phyloP scores from a whole-genome alignment of 2,888 invertebrate genomes.

The Incurvaria masculella region DNA sequence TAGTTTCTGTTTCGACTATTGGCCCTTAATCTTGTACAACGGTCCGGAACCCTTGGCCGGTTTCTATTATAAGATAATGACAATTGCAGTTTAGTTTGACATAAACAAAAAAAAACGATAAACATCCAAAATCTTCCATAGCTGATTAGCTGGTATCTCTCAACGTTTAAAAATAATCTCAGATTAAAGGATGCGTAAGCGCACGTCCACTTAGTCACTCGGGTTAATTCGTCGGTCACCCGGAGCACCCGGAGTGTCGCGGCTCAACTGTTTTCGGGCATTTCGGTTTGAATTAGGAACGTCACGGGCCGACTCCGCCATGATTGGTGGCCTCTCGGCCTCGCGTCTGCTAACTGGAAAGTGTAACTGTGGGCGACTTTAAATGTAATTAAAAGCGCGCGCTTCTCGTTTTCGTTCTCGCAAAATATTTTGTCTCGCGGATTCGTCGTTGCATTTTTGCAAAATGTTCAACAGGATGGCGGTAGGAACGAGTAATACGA shows the following conservation, averaged over 20 bases:
- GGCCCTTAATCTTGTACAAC: too few species aligned
- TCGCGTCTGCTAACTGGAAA: constrained; percentile 9
- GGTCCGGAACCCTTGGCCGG: constrained; percentile 9
- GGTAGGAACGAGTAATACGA: too few species aligned
- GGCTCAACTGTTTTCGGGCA: constrained; percentile 2
- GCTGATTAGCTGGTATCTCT: constrained; percentile 19
- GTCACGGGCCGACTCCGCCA: constrained; percentile 24
- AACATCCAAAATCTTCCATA: constrained; percentile 19
- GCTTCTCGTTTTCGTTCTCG: background rate
- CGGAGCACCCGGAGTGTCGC: too few species aligned
- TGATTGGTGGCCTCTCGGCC: constrained; percentile 29
- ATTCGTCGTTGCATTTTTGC: too few species aligned
- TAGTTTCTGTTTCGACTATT: constrained; percentile 7
- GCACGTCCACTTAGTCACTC: constrained; percentile 31
- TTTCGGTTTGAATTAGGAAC: background rate
- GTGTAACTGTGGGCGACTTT: background rate
- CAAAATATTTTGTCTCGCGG: background rate
- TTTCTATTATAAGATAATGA: constrained; percentile 13
- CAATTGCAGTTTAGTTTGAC: constrained; percentile 15
- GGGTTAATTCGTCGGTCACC: constrained; percentile 26
- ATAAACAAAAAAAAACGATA: constrained; percentile 8
- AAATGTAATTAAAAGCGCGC: background rate
- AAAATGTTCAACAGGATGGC: too few species aligned
- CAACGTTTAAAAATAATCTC: constrained; percentile 17
- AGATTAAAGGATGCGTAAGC: constrained; percentile 26